Percentiles rank a stretch among this genome's conserved stretches.
phyloP scores from a whole-genome alignment of 64 coral and sea anemone genomes.

The Montipora sp. region DNA sequence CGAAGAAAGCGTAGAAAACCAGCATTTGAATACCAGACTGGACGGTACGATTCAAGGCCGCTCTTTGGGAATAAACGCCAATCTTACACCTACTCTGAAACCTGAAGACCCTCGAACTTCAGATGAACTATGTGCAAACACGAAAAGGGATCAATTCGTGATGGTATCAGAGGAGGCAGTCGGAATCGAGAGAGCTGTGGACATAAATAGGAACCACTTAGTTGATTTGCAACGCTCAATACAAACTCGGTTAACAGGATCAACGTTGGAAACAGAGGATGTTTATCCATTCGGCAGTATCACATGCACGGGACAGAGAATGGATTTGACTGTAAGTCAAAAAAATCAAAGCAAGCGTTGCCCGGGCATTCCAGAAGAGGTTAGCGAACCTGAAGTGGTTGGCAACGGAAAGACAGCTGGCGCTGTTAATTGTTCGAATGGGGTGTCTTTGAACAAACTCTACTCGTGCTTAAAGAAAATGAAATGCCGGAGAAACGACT shows the following conservation, averaged over 20 bases:
- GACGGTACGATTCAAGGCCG: not conserved
- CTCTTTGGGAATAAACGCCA: conserved; percentile 9
- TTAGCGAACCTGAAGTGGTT: not conserved
- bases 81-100: not conserved
- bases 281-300: conserved; percentile 39
- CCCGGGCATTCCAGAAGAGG: not conserved
- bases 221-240: conserved; percentile 35
- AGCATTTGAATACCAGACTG: not conserved
- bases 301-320: conserved; percentile 45
- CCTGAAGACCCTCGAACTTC: not conserved
- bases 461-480: conserved; percentile 71
- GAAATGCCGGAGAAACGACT: conserved; percentile 43
- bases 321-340: conserved; percentile 22
- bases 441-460: conserved; percentile 52
- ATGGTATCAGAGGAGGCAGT: not conserved
- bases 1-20: not conserved
- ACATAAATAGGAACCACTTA: conserved; percentile 31
- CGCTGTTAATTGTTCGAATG: conserved; percentile 10
- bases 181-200: not conserved
- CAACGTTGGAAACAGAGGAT: not conserved
- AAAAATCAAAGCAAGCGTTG: conserved; percentile 14
- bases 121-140: not conserved
- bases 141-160: not conserved
- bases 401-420: conserved; percentile 4
- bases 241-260: conserved; percentile 22